These are phyloP conservation scores for Cephus cinctus DNA, from an alignment of 1,140 invertebrate species.

Conservation along the genomic window DNA sequence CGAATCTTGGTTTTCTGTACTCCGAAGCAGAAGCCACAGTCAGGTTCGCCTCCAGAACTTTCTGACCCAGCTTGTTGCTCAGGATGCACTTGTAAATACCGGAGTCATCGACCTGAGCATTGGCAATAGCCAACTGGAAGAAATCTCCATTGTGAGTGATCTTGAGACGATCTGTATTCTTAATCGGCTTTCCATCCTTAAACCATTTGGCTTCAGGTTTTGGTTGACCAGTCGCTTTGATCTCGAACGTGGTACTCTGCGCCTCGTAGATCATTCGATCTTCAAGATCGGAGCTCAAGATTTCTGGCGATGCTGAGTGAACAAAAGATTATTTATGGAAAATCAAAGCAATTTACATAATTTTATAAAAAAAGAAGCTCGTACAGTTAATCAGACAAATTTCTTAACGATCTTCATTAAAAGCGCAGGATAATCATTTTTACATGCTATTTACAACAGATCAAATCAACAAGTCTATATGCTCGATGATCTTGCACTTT, in stretches of 20 bases:
- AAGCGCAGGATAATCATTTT: neutral
- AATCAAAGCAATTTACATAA: slow-evolving; percentile 6
- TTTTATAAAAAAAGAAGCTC: neutral
- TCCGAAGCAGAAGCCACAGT: slow-evolving; percentile 71
- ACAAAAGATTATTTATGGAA: neutral
- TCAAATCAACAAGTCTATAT: slow-evolving; percentile 1
- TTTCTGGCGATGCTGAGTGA: slow-evolving; percentile 70
- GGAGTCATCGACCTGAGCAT: slow-evolving; percentile 68
- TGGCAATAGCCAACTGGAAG: slow-evolving; percentile 70
- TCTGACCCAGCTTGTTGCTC: slow-evolving; percentile 74
- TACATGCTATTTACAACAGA: neutral
- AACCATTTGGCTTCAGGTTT: slow-evolving; percentile 77
- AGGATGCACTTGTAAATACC: slow-evolving; percentile 77
- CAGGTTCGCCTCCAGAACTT: slow-evolving; percentile 67
- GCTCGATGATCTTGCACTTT: slow-evolving; percentile 2
- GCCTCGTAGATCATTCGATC: slow-evolving; percentile 76
- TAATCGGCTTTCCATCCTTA: slow-evolving; percentile 68
- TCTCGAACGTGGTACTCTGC: slow-evolving; percentile 69
- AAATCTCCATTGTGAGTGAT: slow-evolving; percentile 69
- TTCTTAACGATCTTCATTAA: slow-evolving; percentile 4
- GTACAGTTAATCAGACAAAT: neutral
- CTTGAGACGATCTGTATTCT: slow-evolving; percentile 61
- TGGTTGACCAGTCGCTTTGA: slow-evolving; percentile 71
- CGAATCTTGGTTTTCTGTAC: slow-evolving; percentile 74
- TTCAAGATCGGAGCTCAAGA: slow-evolving; percentile 70